A percentile compares a stretch with the other conserved stretches of the same genome.
Evolutionary conservation across 2,797 vertebrate species (phyloP).

Genomic region (Erethizon dorsatum): DNA sequence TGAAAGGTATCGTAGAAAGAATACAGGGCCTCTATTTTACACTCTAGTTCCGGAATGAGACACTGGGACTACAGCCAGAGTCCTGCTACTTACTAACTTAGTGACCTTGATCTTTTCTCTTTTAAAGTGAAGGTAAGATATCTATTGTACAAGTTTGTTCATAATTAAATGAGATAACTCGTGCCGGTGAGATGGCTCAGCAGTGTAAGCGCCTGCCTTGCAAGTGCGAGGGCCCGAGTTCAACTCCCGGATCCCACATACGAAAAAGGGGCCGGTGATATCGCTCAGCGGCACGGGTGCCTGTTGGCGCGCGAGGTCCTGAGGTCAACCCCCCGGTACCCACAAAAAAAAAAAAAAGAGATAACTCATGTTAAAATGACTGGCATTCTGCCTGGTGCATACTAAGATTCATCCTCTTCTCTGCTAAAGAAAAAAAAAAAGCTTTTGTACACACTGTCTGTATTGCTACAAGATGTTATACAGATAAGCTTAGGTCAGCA

Average conservation of each 20-base stretch:
- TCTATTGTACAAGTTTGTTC: conserved; percentile 34
- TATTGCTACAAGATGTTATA: conserved; percentile 25
- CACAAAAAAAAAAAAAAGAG: neutral
- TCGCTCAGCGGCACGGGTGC: too few species aligned
- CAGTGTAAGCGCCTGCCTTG: too few species aligned
- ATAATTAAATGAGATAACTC: conserved; percentile 61
- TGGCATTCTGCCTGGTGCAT: neutral
- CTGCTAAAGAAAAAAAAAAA: neutral
- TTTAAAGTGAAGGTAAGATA: neutral
- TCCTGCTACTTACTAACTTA: conserved; percentile 6
- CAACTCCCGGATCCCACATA: too few species aligned
- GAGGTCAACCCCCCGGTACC: too few species aligned
- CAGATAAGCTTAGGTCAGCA: conserved; percentile 80
- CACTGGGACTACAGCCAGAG: neutral
- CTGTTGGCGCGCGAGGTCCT: too few species aligned
- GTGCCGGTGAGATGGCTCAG: neutral
- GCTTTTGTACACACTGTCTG: neutral
- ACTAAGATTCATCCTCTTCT: conserved; percentile 49
- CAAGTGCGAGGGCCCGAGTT: too few species aligned
- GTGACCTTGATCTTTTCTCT: conserved; percentile 53
- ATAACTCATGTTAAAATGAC: conserved; percentile 48
- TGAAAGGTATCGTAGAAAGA: conserved; percentile 21
- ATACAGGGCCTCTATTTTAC: neutral
- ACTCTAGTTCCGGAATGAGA: conserved; percentile 13
- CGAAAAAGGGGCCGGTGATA: too few species aligned